These are phyloP conservation scores for Heliconius himera DNA, from an alignment of 1,140 invertebrate genomes.

Conservation along the genomic window DNA sequence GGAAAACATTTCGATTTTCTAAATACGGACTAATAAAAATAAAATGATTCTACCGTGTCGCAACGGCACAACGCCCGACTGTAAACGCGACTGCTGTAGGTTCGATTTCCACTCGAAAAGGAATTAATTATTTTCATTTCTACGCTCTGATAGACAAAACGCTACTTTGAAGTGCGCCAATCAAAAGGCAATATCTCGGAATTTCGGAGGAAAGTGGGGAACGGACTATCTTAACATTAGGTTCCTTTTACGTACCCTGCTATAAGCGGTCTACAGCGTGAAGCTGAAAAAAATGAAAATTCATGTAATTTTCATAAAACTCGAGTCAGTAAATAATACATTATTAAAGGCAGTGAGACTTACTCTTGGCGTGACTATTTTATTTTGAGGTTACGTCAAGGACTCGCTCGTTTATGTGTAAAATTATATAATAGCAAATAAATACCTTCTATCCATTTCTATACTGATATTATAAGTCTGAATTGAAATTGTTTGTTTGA, in stretches of 20 bases:
- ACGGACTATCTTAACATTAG: background rate
- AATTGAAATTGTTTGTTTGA: too few relatives aligned
- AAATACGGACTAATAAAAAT: too few relatives aligned
- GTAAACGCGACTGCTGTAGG: background rate
- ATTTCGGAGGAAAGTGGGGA: too few relatives aligned
- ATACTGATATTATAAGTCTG: too few relatives aligned
- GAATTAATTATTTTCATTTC: background rate
- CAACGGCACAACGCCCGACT: too few relatives aligned
- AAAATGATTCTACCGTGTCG: too few relatives aligned
- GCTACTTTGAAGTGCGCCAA: too few relatives aligned
- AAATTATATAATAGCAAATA: background rate
- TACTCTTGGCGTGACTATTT: background rate
- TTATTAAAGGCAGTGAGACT: background rate
- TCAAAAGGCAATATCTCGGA: too few relatives aligned
- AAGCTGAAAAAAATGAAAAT: background rate
- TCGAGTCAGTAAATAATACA: background rate
- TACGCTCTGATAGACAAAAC: too few relatives aligned
- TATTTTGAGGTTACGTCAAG: slow-evolving; percentile 3
- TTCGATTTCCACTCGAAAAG: background rate
- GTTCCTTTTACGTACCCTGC: background rate
- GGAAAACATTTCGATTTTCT: too few relatives aligned
- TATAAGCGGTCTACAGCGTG: background rate
- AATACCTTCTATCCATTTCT: too few relatives aligned
- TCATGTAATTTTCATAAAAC: background rate
- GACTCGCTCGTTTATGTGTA: background rate